These are phyloP conservation scores for Paratrypauchen microcephalus DNA, from an alignment of 2,797 vertebrate genomes.

Conservation along the genomic window DNA sequence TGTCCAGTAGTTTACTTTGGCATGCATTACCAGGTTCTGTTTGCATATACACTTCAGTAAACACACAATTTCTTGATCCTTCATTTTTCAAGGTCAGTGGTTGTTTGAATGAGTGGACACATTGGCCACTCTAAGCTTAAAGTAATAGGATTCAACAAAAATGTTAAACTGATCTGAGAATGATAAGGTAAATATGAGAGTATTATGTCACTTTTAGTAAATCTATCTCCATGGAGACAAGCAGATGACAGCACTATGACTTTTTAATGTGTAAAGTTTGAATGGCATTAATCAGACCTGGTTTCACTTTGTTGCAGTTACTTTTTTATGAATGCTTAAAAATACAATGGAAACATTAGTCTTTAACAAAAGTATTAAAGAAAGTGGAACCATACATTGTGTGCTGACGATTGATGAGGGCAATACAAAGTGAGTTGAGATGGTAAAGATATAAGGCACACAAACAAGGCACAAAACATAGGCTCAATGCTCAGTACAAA, in stretches of 20 bases:
- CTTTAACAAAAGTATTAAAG: not conserved
- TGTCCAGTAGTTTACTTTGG: not conserved
- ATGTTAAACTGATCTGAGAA: too few species aligned
- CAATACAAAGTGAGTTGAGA: conserved; percentile 19
- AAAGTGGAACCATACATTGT: not conserved
- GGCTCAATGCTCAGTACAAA: conserved; percentile 14
- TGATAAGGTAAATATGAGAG: too few species aligned
- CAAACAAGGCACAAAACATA: conserved; percentile 57
- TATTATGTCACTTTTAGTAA: too few species aligned
- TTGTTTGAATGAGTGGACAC: not conserved
- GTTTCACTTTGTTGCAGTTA: not conserved
- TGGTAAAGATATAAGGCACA: conserved; percentile 55
- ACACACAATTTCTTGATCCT: not conserved
- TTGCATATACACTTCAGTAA: not conserved
- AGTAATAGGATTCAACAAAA: too few species aligned
- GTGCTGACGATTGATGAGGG: not conserved
- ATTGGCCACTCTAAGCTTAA: too few species aligned
- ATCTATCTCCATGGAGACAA: too few species aligned
- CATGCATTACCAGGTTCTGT: not conserved
- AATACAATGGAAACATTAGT: not conserved
- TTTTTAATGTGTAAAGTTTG: too few species aligned
- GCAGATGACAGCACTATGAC: too few species aligned
- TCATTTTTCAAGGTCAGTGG: not conserved
- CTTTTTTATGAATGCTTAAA: not conserved
- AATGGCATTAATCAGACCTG: not conserved